Evolutionary conservation across 2,113 vertebrate species (phyloP), one percentile per base, ranked within the genome.

Genomic region (Panurus biarmicus): DNA sequence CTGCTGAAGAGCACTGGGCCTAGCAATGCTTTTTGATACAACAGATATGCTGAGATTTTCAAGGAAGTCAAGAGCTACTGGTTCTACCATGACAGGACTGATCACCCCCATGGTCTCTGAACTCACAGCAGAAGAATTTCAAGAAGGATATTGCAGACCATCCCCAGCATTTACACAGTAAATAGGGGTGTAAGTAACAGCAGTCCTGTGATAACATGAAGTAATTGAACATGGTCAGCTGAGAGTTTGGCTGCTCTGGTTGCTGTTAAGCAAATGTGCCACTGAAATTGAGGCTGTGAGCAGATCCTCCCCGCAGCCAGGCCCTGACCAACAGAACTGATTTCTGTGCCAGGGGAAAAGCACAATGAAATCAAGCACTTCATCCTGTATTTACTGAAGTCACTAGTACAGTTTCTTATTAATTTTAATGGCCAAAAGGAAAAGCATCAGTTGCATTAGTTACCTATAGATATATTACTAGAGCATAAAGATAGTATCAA

Each of bases 341-440:
- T 80, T 83, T 90, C 78, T 66, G n/a, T n/a, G n/a, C n/a, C n/a
- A 76, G 51, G 65, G 45, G 45, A 75, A 88, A 90, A 85, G 4
- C n/a, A 40, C 33, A 85, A 35, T 21, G 31, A 93, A 85, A 90
- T 72, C 47, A 78, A 80, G 26, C 64, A 80, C 48, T 94, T 89
- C 28, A 24, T 61, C 61, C 66, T 62, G 28, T 76, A 94, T 71
- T 82, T 92, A 64, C 69, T 86, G 65, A 87, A 80, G 73, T 40
- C 58, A 79, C 61, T 25, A 87, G 38, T 60, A 83, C 14, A 50
- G 77, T 88, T 83, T 80, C 72, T 85, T 92, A 92, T 86, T 93
- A 93, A 95, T 85, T 94, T 91, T 90, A 93, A 93, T 71, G 72
- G 79, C 64, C 82, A 73, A 88, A 83, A 85, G 45, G 75, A 93